A percentile compares a stretch with the other conserved stretches of the same genome.
Conservation (phyloP, 1,140 invertebrate species). For the Aplysia californica region DNA sequence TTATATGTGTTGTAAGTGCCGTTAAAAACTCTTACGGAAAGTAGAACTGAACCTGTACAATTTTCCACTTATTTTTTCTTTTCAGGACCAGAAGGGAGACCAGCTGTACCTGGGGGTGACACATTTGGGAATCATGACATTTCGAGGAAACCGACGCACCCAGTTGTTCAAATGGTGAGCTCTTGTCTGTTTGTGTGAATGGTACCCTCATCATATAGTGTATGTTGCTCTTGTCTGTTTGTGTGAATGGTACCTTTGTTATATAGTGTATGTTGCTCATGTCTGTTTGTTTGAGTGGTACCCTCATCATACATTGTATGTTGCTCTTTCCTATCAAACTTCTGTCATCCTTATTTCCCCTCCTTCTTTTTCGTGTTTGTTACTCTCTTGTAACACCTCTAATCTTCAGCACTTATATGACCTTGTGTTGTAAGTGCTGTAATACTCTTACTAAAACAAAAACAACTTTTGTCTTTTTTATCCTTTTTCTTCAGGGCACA, state of each 20-base stretch:
- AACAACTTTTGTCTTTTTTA: too few relatives aligned
- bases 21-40: too few relatives aligned
- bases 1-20: too few relatives aligned
- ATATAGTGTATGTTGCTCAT: neutral
- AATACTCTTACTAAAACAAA: too few relatives aligned
- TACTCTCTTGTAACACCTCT: too few relatives aligned
- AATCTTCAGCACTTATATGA: too few relatives aligned
- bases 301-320: neutral
- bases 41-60: too few relatives aligned
- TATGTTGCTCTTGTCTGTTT: neutral
- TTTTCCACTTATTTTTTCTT: conserved; percentile 28
- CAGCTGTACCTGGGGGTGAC: conserved; percentile 96
- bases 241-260: neutral
- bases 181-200: neutral
- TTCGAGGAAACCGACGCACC: conserved; percentile 91
- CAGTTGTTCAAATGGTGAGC: conserved; percentile 92
- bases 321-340: neutral
- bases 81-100: conserved; percentile 87
- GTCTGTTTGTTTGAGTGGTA: neutral
- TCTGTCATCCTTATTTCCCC: too few relatives aligned
- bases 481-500: conserved; percentile 78
- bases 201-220: neutral
- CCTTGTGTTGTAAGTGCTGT: too few relatives aligned
- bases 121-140: conserved; percentile 93
- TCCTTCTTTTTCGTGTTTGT: too few relatives aligned